Evolutionary conservation across 2,888 invertebrate species (phyloP).

Genomic region (Dilophus febrilis): DNA sequence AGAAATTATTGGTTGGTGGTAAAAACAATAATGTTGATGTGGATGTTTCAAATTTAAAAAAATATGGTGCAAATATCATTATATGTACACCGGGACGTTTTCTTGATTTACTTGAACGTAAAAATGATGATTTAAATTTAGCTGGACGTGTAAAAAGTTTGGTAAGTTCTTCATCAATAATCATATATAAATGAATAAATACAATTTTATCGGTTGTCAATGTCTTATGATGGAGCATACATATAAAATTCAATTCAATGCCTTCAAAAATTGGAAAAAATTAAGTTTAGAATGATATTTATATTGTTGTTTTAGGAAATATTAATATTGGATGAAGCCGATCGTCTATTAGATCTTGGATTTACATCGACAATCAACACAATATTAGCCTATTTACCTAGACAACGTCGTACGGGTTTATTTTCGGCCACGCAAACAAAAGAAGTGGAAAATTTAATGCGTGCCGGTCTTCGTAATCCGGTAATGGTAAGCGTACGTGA

Average conservation of each 20-base stretch:
- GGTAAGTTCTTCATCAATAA: constrained; percentile 32
- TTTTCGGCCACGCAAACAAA: constrained; percentile 98
- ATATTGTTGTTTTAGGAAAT: constrained; percentile 51
- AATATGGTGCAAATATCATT: constrained; percentile 64
- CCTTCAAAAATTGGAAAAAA: constrained; percentile 1
- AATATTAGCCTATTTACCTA: constrained; percentile 79
- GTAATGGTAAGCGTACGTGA: constrained; percentile 80
- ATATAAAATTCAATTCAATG: no score
- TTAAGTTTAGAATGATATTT: constrained; percentile 1
- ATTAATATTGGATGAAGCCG: constrained; percentile 91
- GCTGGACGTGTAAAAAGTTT: constrained; percentile 57
- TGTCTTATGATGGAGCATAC: no score
- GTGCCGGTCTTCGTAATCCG: constrained; percentile 89
- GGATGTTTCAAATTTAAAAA: constrained; percentile 49
- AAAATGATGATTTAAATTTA: constrained; percentile 50
- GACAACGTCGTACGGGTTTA: constrained; percentile 87
- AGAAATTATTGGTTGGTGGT: constrained; percentile 65
- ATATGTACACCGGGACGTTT: constrained; percentile 91
- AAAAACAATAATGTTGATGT: constrained; percentile 44
- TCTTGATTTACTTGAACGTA: constrained; percentile 64
- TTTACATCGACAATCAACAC: constrained; percentile 72
- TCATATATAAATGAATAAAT: not conserved
- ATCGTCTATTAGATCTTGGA: constrained; percentile 81
- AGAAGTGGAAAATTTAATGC: constrained; percentile 74
- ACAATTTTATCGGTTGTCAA: not conserved